Percentiles rank a stretch among this genome's conserved stretches.
These are phyloP conservation scores for Percopsis omiscomaycus DNA, from an alignment of 2,797 vertebrate species.

Conservation along the genomic window DNA sequence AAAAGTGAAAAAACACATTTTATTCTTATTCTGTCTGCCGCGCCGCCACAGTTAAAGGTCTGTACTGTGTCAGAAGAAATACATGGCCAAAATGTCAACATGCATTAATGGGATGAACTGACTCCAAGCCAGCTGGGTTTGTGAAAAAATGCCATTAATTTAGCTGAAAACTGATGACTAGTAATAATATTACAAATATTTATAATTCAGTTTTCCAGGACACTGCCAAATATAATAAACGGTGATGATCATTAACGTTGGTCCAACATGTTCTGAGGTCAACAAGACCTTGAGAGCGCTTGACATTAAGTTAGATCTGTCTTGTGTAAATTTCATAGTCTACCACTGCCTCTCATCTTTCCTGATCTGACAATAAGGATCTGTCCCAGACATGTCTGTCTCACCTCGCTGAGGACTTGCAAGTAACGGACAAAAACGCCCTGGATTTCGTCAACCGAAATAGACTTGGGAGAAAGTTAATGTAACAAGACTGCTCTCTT, in stretches of 20 bases:
- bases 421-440: constrained; percentile 16
- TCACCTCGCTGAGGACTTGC: constrained; percentile 35
- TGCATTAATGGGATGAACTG: neutral
- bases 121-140: neutral
- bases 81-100: neutral
- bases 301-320: constrained; percentile 4
- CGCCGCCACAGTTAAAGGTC: no score
- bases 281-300: constrained; percentile 3
- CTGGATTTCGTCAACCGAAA: constrained; percentile 71
- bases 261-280: neutral
- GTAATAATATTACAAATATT: neutral
- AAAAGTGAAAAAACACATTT: no score
- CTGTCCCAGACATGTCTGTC: constrained; percentile 42
- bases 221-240: neutral
- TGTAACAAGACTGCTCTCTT: constrained; percentile 35
- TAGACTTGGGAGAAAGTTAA: constrained; percentile 56
- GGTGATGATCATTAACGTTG: neutral
- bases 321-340: constrained; percentile 13
- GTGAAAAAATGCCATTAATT: no score
- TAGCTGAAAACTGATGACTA: neutral
- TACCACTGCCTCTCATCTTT: constrained; percentile 34
- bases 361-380: constrained; percentile 28
- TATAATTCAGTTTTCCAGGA: neutral
- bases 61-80: neutral
- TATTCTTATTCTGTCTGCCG: no score